Evolutionary conservation across 2,888 invertebrate species (phyloP).

Genomic region (Polietes domitor): DNA sequence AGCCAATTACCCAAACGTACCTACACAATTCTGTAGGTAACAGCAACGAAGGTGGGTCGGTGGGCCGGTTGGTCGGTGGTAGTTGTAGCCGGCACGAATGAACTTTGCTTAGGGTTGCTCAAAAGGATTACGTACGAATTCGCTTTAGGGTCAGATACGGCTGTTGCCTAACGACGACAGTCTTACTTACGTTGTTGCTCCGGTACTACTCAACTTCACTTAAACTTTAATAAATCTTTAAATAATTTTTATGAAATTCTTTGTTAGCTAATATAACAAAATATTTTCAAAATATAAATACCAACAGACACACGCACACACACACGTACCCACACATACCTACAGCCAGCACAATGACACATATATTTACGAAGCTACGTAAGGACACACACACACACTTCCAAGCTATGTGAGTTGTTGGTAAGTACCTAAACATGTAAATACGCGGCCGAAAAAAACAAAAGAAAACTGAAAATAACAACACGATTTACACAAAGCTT

Average conservation of each 20-base stretch:
- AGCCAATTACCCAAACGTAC: background rate
- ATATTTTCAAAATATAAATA: slow-evolving; percentile 5
- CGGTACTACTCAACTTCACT: too few relatives aligned
- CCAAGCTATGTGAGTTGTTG: background rate
- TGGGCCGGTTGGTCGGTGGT: background rate
- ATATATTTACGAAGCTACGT: background rate
- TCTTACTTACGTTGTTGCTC: background rate
- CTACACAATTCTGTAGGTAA: too few relatives aligned
- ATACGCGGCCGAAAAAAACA: background rate
- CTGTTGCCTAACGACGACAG: background rate
- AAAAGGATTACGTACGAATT: background rate
- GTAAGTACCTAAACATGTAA: slow-evolving; percentile 1
- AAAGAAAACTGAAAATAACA: background rate
- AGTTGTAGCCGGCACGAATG: background rate
- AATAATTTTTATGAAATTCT: background rate
- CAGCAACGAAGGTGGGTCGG: too few relatives aligned
- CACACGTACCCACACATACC: background rate
- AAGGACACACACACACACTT: background rate
- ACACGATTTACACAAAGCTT: background rate
- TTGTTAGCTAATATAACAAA: background rate
- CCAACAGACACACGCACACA: background rate
- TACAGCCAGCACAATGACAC: background rate
- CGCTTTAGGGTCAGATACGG: background rate
- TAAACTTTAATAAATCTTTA: slow-evolving; percentile 2
- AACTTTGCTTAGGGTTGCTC: background rate